Base-by-base conservation (phyloP, 1,140 invertebrate genomes). In the Phymorhynchus buccinoides region DNA sequence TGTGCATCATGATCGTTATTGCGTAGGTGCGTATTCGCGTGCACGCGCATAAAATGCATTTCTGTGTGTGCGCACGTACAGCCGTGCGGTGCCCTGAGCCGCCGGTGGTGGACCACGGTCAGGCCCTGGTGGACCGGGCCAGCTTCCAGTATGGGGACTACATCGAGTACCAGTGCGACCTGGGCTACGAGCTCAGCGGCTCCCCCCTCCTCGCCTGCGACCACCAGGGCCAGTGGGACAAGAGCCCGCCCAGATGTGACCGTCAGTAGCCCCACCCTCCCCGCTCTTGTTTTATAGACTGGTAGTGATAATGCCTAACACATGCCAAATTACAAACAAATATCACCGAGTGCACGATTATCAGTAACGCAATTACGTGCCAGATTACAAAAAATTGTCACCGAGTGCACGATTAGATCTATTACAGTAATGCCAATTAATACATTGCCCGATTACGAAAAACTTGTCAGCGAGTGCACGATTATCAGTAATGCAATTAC, bases 141-240 rank as follows among this genome's bases (percentile, higher is more conserved):
- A 73, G 77, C 35, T 86, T 56, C 48, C 78, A 80, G 41, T 86
- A 32, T 37, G 37, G 83, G 1, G 85, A 84, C 78, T 39, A n/a
- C 27, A 68, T 86, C 48, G 75, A 71, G 56, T 86, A 80, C 78
- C 32, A 22, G 16, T 86, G 85, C 37, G 22, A 68, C 1, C 85
- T 86, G 22, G 85, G 85, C 42, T 86, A 41, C 32, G 37, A 71
- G 41, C 39, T 83, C 37, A 66, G 41, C 37, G 81, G 81, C 14
- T 41, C 12, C 27, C 9, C 56, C 41, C 37, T 71, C 32, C 81
- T 83, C 52, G 37, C 62, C 62, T 83, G 81, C 66, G 35, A 56
- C 4, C 32, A 18, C 27, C n/a, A 35, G 12, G 81, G 81, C 22
- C 62, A 71, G 81, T 83, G 81, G 81, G 27, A 73, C 81, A 66